Base-by-base conservation (phyloP, 2,888 invertebrate species). In the Chloromyia formosa region DNA sequence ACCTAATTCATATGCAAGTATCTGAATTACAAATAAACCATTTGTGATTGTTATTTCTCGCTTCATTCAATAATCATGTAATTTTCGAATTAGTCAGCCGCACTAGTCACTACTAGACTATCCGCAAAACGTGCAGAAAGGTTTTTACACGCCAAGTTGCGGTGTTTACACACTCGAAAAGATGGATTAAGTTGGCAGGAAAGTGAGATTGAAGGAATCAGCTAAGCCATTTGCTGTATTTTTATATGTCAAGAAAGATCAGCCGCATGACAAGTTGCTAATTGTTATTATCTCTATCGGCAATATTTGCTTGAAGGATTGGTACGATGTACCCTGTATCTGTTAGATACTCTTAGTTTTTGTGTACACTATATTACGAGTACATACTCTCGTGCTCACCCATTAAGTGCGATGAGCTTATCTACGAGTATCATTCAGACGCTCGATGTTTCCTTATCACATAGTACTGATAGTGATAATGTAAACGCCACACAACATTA, bases 201-300 rank as follows among this genome's bases (percentile, higher is more conserved):
- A 60, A 23, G 22, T 60, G 22, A 56, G 56, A 18, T 56, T 20
- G 56, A 10, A 18, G 49, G 12, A 49, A 49, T 49, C 12, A 49
- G 5, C 49, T 7, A 49, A 49, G 16, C 16, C 12, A 49, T 2
- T 10, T 49, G 2, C 49, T 49, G 3, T 49, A n/a, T 35, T 2
- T 35, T 35, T 35, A 35, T 7, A 49, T n/a, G 49, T 49, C 12
- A 49, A 49, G 49, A 49, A 27, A 54, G 27, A 54, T 53, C 27
- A 20, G 22, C 22, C 71, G 18, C 42, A 71, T 71, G 71, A 40
- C 40, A 71, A 20, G 71, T 42, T 20, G 71, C 71, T 71, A 71
- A 71, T 71, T 71, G 56, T 56, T 58, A 49, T 22, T 49, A 66
- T 49, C 18, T 69, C 14, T 58, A 42, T 56, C 56, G 40, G 20